Evolutionary conservation across 2,797 vertebrate genomes (phyloP), one percentile per base, ranked within the genome.

Genomic region (Hafferia zeledoni): DNA sequence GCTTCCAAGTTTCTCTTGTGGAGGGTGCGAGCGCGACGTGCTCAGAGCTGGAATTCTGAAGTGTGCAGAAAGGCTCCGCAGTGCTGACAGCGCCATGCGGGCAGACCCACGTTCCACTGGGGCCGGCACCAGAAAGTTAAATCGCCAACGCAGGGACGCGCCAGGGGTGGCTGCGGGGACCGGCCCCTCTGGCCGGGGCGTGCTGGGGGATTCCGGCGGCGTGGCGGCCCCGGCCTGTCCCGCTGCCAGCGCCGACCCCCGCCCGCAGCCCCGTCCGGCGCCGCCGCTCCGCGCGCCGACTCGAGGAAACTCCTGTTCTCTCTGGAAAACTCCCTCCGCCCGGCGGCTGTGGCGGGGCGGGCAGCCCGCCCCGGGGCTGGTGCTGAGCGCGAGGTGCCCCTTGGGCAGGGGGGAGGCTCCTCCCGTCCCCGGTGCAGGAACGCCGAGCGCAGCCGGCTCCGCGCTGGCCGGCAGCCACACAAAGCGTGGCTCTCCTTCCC

Each of bases 391-490:
- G 16, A 27, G 39, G 7, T n/a, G 27, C 39, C 33, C 61, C 67
- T 50, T 0, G 67, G 22, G 35, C 33, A 35, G 11, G 13, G 20
- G 4, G 1, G 33, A 50, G 50, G 25, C 56, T 17, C 31, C 81
- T 56, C 33, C 52, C 28, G 15, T 3, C 43, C 9, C 39, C 57
- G 2, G 15, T 17, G 80, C 39, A 12, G 35, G 61, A 53, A 9
- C 2, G 57, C 53, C 27, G 55, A 49, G 39, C 22, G 31, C 68
- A 39, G 74, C 72, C 43, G 43, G 39, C 76, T 52, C 41, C 2
- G 25, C 15, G 27, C 92, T 74, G 90, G 92, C 89, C 83, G 63
- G 63, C 89, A 37, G 83, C 71, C 93, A 74, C 95, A 94, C 97
- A 83, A 83, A 93, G 83, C 86, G 75, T 63, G 77, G 59, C 72